Conservation (phyloP, 1,140 invertebrate genomes). For the Sogatella furcifera region DNA sequence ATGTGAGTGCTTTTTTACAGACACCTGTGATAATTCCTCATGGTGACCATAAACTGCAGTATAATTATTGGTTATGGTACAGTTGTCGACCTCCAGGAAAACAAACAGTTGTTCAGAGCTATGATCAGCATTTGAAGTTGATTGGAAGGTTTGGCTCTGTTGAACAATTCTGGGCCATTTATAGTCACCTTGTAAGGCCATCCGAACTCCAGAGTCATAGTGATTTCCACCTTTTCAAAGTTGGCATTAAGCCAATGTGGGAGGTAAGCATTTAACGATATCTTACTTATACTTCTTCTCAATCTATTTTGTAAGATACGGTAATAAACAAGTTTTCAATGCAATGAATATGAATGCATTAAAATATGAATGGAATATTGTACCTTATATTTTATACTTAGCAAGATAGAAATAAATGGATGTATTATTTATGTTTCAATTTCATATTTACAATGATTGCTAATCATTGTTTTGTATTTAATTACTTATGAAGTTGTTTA, state of each 20-base stretch:
- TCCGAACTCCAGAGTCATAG: slow-evolving; percentile 80
- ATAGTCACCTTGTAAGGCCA: slow-evolving; percentile 82
- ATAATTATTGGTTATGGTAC: slow-evolving; percentile 84
- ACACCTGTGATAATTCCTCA: slow-evolving; percentile 52
- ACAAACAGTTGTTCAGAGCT: slow-evolving; percentile 48
- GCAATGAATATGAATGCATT: too few relatives aligned
- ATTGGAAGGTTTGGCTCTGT: slow-evolving; percentile 81
- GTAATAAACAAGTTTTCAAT: too few relatives aligned
- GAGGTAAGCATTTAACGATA: slow-evolving; percentile 46
- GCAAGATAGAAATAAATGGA: too few relatives aligned
- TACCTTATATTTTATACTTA: too few relatives aligned
- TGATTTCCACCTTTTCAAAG: slow-evolving; percentile 96
- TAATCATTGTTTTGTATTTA: too few relatives aligned
- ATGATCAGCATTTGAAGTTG: slow-evolving; percentile 59
- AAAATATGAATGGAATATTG: too few relatives aligned
- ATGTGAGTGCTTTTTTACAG: slow-evolving; percentile 21
- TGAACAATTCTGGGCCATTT: slow-evolving; percentile 94
- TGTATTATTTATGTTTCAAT: too few relatives aligned
- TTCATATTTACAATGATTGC: too few relatives aligned
- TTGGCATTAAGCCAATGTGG: slow-evolving; percentile 98
- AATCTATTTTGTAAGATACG: too few relatives aligned
- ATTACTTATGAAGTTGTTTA: too few relatives aligned
- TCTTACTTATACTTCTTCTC: too few relatives aligned
- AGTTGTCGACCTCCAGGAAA: slow-evolving; percentile 61
- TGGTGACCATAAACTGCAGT: slow-evolving; percentile 78